Evolutionary conservation across 2,797 vertebrate genomes (phyloP), one percentile per base, ranked within the genome.

Genomic region (Oryzias dopingdopingensis): DNA sequence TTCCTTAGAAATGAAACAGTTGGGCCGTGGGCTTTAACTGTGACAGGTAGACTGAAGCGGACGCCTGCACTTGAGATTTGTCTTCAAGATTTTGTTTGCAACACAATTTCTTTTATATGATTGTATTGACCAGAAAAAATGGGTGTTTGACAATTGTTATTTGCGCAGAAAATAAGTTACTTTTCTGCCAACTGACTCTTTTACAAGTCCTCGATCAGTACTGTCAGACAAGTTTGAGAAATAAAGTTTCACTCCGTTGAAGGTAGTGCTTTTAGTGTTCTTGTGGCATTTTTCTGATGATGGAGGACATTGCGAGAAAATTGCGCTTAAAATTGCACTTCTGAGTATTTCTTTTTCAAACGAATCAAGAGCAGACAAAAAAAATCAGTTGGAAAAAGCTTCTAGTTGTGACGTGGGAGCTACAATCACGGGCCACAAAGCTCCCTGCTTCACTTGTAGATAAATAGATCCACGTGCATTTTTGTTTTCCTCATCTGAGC

Each of bases 21-120:
- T 84, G 52, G 75, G 70, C 59, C 3, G 44, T 70, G 57, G 71
- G 74, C 81, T 29, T 65, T 75, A 70, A 82, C 72, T 74, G 56
- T 79, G 73, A 81, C 77, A 82, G 80, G 60, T 73, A 69, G 63
- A 82, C 62, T 67, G 65, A 74, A 71, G 61, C 74, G 46, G 55
- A 66, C 3, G 4, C 52, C 67, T 29, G 51, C 41, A 66, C 51
- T 62, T 61, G n/a, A 20, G 14, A 67, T 51, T 20, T 42, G 55
- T 56, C 46, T 40, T 26, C 15, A 55, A 37, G 52, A 49, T 67
- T 77, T 65, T 67, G 29, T 81, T 60, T 73, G 6, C 1, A 65
- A 62, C 4, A 26, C 42, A 32, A 7, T 72, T 67, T 64, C 55
- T 77, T 61, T 69, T 29, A 70, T 59, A 48, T 24, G 42, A 58